phyloP scores from a whole-genome alignment of 2,888 invertebrate species.

The Hirtodrosophila alboralis region DNA sequence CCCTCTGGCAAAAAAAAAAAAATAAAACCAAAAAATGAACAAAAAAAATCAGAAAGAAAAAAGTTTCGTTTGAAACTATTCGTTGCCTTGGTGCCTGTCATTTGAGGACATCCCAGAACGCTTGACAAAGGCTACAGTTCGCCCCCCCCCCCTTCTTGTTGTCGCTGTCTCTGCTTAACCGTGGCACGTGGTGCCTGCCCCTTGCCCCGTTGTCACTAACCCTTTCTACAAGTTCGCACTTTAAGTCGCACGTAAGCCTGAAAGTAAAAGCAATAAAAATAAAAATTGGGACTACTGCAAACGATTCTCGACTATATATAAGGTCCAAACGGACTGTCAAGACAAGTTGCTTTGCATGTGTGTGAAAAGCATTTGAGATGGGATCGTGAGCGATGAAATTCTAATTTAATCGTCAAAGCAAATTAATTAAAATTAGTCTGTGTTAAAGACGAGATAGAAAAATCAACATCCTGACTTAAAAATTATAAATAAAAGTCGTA shows the following conservation, averaged over 20 bases:
- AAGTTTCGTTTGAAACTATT: slow-evolving; percentile 40
- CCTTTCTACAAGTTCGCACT: slow-evolving; percentile 58
- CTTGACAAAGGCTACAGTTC: slow-evolving; percentile 36
- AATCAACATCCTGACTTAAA: too few species aligned
- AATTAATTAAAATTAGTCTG: not conserved
- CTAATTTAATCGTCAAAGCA: too few species aligned
- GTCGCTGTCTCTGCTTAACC: not conserved
- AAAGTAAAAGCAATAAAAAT: slow-evolving; percentile 65
- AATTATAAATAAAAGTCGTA: too few species aligned
- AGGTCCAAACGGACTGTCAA: slow-evolving; percentile 50
- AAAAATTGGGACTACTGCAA: slow-evolving; percentile 56
- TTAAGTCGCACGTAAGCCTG: slow-evolving; percentile 58
- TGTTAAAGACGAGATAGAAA: too few species aligned
- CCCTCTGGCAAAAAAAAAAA: slow-evolving; percentile 10
- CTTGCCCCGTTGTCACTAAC: slow-evolving; percentile 26
- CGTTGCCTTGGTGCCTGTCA: slow-evolving; percentile 42
- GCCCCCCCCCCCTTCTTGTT: not conserved
- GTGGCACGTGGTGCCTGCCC: not conserved
- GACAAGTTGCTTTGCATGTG: slow-evolving; percentile 56
- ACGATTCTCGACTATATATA: slow-evolving; percentile 15
- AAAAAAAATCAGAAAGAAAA: slow-evolving; percentile 16
- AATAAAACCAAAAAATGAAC: slow-evolving; percentile 5
- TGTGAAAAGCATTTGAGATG: slow-evolving; percentile 34
- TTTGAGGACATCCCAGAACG: slow-evolving; percentile 36
- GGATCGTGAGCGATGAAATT: slow-evolving; percentile 21